phyloP scores from a whole-genome alignment of 2,888 invertebrate genomes.

The Osmoderma eremita region DNA sequence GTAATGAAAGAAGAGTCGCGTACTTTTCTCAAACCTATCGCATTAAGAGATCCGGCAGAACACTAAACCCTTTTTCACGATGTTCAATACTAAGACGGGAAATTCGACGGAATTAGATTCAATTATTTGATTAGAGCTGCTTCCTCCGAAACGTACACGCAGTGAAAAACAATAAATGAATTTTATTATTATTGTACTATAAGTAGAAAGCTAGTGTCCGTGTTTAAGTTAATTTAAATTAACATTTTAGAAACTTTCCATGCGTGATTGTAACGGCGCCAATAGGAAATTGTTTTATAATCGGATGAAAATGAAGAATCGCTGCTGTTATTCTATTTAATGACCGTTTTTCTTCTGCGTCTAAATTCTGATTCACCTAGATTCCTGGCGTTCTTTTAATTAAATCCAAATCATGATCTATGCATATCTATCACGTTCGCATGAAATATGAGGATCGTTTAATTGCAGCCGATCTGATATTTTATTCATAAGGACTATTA shows the following conservation, averaged over 20 bases:
- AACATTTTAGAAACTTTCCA: slow-evolving; percentile 21
- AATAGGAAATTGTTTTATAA: slow-evolving; percentile 5
- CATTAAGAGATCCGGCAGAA: no score
- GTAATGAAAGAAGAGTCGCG: no score
- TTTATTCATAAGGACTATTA: slow-evolving; percentile 17
- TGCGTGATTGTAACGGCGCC: slow-evolving; percentile 14
- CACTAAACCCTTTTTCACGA: no score
- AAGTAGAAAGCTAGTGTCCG: slow-evolving; percentile 13
- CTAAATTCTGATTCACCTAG: slow-evolving; percentile 1
- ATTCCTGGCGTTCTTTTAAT: slow-evolving; percentile 5
- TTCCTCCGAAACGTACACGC: background rate
- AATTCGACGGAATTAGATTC: slow-evolving; percentile 7
- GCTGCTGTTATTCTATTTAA: background rate
- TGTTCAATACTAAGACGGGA: background rate
- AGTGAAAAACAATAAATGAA: slow-evolving; percentile 7
- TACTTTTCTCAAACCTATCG: no score
- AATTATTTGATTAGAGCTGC: slow-evolving; percentile 18
- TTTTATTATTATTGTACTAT: slow-evolving; percentile 8
- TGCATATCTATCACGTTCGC: background rate
- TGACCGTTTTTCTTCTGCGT: background rate
- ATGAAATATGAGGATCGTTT: background rate
- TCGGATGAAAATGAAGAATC: background rate
- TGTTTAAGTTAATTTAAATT: slow-evolving; percentile 22
- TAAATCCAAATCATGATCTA: background rate
- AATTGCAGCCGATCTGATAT: background rate